phyloP scores from a whole-genome alignment of 2,888 invertebrate species.

The Phortica okadai region DNA sequence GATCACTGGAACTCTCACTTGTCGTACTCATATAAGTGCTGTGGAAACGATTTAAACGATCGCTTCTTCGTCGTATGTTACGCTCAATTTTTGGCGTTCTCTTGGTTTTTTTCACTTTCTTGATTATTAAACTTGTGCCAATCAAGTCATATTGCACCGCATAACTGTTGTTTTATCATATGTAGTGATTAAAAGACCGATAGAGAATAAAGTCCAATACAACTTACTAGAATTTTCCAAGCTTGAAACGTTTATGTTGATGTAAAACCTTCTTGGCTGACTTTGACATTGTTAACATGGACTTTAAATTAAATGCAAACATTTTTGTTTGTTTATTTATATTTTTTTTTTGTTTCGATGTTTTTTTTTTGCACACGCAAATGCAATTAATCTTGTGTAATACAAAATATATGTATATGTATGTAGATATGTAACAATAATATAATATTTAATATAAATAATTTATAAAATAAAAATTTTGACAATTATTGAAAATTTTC shows the following conservation, averaged over 20 bases:
- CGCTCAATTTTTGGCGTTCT: neutral
- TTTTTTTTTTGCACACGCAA: too few species aligned
- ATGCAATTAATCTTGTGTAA: too few species aligned
- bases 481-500: too few species aligned
- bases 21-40: too few species aligned
- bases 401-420: too few species aligned
- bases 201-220: neutral
- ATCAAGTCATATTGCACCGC: constrained; percentile 45
- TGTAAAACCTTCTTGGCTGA: neutral
- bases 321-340: neutral
- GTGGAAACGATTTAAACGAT: neutral
- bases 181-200: too few species aligned
- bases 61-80: neutral
- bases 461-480: too few species aligned
- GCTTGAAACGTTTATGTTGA: constrained; percentile 42
- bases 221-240: constrained; percentile 45
- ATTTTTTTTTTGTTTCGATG: neutral
- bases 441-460: too few species aligned
- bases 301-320: constrained; percentile 44
- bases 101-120: constrained; percentile 5
- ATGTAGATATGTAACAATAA: too few species aligned
- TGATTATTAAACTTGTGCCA: constrained; percentile 39
- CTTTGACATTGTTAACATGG: constrained; percentile 41
- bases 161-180: constrained; percentile 36
- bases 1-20: too few species aligned